Evolutionary conservation across 2,888 invertebrate species (phyloP), one percentile per base, ranked within the genome.

Genomic region (Cantharis nigra): DNA sequence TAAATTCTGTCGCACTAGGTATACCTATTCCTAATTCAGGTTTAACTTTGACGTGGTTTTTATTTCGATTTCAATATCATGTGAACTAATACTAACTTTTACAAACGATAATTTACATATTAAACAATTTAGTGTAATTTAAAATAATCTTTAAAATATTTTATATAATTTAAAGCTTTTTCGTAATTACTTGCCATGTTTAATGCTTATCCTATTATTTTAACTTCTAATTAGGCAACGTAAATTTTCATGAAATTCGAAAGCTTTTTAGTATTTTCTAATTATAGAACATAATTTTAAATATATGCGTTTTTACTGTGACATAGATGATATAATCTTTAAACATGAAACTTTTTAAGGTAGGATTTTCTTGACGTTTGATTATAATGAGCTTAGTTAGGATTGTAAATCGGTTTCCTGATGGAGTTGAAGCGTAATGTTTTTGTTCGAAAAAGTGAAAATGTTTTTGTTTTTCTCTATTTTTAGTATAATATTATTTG

Each of bases 291-390:
- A 9, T 67, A 67, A 67, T n/a, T 49, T 49, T n/a, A 23, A 11
- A 67, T 16, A 18, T 26, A 23, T 67, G 65, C 13, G 26, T 20
- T 20, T 67, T 67, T 13, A 67, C 65, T 26, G 26, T 23, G 65
- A 67, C 65, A 67, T 67, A 67, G 65, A 67, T 67, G 65, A 23
- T 67, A 67, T 67, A 67, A 67, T 67, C 65, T 67, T 67, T 67
- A 67, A 26, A 67, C 23, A 67, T 23, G 65, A 67, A 65, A 67
- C 13, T 67, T 67, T 67, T 67, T 67, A 67, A 67, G 23, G 65
- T 67, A 67, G 65, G 23, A 67, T 67, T 67, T 67, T 23, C 65
- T 67, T 67, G 65, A 67, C 65, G 65, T 67, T 67, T 67, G 65
- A 67, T 67, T 67, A 67, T 67, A 67, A 67, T 67, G 23, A 67